Conservation (phyloP, 2,888 invertebrate genomes). For the Eristalinus aeneus region DNA sequence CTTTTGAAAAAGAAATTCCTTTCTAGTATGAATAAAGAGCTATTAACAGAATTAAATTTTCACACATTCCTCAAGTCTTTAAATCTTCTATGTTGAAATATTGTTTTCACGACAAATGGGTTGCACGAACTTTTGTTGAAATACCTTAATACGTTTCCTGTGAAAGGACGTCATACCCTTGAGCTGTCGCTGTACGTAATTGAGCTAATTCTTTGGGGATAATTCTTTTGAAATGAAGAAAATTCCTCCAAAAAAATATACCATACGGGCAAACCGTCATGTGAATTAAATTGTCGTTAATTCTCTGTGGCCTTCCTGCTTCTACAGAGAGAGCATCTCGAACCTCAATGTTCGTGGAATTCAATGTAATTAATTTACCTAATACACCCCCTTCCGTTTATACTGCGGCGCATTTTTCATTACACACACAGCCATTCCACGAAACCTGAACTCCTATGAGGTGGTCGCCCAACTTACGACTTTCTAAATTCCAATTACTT, state of each 20-base stretch:
- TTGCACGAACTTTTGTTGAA: too few relatives aligned
- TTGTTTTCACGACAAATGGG: too few relatives aligned
- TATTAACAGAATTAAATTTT: too few relatives aligned
- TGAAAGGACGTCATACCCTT: not conserved
- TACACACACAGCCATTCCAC: not conserved
- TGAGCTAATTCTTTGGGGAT: not conserved
- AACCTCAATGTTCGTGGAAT: not conserved
- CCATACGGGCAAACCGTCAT: not conserved
- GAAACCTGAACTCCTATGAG: not conserved
- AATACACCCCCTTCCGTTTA: not conserved
- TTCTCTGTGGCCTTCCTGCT: too few relatives aligned
- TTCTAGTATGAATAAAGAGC: too few relatives aligned
- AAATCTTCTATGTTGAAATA: too few relatives aligned
- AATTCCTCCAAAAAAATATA: not conserved
- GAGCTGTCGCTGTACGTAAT: not conserved
- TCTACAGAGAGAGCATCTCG: too few relatives aligned
- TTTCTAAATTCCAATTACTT: conserved; percentile 30
- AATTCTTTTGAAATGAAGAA: not conserved
- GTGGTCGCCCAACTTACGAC: not conserved
- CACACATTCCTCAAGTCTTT: too few relatives aligned
- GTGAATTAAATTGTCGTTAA: not conserved
- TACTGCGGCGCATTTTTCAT: not conserved
- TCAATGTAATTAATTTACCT: conserved; percentile 5
- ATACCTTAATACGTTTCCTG: not conserved
- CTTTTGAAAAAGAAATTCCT: too few relatives aligned